These are phyloP conservation scores for Sardinella longiceps DNA, from an alignment of 2,797 vertebrate genomes.

Conservation along the genomic window DNA sequence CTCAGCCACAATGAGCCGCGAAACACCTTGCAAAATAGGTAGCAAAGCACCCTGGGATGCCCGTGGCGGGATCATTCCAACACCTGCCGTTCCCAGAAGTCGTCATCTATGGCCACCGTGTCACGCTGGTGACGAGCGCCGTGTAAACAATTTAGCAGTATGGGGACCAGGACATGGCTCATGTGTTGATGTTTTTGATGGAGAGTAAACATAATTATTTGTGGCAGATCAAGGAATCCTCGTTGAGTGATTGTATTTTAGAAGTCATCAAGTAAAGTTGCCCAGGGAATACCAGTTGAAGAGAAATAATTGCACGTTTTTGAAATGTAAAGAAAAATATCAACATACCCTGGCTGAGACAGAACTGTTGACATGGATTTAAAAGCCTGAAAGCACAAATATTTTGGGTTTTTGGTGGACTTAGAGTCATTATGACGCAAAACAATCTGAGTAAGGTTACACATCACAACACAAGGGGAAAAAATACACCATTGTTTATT, in stretches of 20 bases:
- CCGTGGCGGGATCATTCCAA: constrained; percentile 65
- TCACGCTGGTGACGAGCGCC: constrained; percentile 34
- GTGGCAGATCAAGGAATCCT: constrained; percentile 55
- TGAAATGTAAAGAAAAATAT: background rate
- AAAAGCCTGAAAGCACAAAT: background rate
- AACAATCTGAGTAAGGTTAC: background rate
- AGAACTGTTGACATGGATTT: background rate
- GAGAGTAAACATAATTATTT: constrained; percentile 53
- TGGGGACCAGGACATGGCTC: constrained; percentile 26
- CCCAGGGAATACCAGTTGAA: background rate
- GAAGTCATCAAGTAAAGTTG: constrained; percentile 34
- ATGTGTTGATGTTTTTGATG: constrained; percentile 51
- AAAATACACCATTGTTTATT: background rate
- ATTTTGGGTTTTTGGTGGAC: background rate
- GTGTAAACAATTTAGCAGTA: constrained; percentile 47
- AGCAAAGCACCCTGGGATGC: constrained; percentile 57
- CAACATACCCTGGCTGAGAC: background rate
- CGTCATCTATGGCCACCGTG: constrained; percentile 44
- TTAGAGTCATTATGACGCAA: background rate
- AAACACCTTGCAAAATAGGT: constrained; percentile 62
- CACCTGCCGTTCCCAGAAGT: constrained; percentile 72
- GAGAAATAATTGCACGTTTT: constrained; percentile 23
- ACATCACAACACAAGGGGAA: background rate
- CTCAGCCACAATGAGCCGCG: constrained; percentile 53
- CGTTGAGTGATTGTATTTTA: constrained; percentile 37